Percentiles rank a stretch among this genome's conserved stretches.
These are phyloP conservation scores for Drosophila antonietae DNA, from an alignment of 2,888 invertebrate species.

Conservation along the genomic window DNA sequence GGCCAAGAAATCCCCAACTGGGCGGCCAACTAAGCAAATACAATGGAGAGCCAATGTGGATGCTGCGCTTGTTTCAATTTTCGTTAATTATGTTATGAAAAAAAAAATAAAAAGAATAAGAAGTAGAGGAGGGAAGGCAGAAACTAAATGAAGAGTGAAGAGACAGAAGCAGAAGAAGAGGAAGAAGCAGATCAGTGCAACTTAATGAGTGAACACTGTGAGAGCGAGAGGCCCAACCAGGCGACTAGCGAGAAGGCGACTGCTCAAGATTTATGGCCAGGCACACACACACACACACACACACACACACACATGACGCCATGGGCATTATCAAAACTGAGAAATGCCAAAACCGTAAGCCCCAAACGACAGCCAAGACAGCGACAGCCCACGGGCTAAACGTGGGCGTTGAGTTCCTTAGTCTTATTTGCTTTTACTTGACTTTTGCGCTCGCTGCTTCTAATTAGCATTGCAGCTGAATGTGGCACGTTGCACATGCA, in stretches of 20 bases:
- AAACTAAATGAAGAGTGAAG: not conserved
- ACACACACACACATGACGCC: conserved; percentile 17
- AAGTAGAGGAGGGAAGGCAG: conserved; percentile 4
- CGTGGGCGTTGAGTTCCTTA: conserved; percentile 42
- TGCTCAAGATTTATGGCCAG: conserved; percentile 65
- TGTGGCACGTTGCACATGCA: conserved; percentile 11
- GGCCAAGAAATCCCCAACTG: conserved; percentile 72
- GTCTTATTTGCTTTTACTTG: conserved; percentile 5
- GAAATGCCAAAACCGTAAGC: conserved; percentile 25
- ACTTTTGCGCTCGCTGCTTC: conserved; percentile 19
- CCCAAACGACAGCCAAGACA: not conserved
- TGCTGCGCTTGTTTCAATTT: conserved; percentile 67
- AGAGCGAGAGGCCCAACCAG: conserved; percentile 38
- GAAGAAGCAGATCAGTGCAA: conserved; percentile 22
- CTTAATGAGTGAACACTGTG: conserved; percentile 57
- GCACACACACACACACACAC: conserved; percentile 4
- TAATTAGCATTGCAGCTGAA: conserved; percentile 47
- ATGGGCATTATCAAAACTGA: conserved; percentile 30
- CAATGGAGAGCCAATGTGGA: conserved; percentile 56
- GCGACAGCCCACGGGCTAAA: conserved; percentile 13
- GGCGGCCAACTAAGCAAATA: conserved; percentile 61
- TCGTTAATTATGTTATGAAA: conserved; percentile 76
- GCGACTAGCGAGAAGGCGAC: conserved; percentile 34
- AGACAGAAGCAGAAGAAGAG: not conserved
- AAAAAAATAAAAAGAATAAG: conserved; percentile 22